Conservation (phyloP, 1,140 invertebrate species). For the Drosophila obscura region DNA sequence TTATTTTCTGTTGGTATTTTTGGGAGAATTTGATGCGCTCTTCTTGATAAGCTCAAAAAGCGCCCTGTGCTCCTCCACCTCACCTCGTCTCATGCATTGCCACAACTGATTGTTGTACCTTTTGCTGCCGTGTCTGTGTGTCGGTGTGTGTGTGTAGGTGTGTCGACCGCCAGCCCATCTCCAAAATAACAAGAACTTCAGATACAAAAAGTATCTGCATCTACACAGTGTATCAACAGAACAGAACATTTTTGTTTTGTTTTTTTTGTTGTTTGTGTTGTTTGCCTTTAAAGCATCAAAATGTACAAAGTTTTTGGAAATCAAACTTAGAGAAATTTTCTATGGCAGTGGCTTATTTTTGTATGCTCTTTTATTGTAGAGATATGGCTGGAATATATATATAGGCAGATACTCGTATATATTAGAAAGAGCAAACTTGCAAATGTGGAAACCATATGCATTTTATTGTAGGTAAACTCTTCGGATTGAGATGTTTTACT, state of each 20-base stretch:
- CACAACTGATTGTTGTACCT: conserved; percentile 70
- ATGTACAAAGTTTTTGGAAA: conserved; percentile 17
- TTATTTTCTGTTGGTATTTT: conserved; percentile 40
- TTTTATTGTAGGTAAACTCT: too few species aligned
- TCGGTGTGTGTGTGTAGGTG: conserved; percentile 62
- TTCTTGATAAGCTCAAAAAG: conserved; percentile 69
- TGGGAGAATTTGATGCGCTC: conserved; percentile 77
- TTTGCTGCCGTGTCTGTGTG: conserved; percentile 5
- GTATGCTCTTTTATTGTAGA: too few species aligned
- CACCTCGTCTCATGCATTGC: conserved; percentile 26
- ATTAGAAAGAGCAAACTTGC: too few species aligned
- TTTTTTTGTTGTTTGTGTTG: too few species aligned
- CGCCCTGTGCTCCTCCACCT: conserved; percentile 22
- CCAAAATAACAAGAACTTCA: conserved; percentile 7
- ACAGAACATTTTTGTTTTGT: not conserved
- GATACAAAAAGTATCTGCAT: conserved; percentile 1
- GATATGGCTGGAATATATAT: too few species aligned
- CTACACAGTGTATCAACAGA: conserved; percentile 19
- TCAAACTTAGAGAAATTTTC: not conserved
- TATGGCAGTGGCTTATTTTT: too few species aligned
- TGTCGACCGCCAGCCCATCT: conserved; percentile 49
- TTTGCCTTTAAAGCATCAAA: conserved; percentile 12
- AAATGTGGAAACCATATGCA: too few species aligned
- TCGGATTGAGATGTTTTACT: too few species aligned
- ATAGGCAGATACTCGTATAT: too few species aligned